These are phyloP conservation scores for Branchellion lobata DNA, from an alignment of 2,888 invertebrate genomes.

Conservation along the genomic window DNA sequence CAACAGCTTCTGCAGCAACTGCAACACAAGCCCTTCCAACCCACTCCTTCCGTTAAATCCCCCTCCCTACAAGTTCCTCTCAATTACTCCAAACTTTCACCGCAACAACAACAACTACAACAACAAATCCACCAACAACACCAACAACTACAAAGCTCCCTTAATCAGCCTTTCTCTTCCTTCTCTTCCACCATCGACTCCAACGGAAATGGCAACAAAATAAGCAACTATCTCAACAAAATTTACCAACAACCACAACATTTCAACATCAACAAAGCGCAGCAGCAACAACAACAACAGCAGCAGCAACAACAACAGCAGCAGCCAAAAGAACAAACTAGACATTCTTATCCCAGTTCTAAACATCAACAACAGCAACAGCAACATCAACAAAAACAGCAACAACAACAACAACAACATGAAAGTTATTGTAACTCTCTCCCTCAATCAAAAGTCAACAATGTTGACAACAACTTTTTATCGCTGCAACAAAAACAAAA, in stretches of 20 bases:
- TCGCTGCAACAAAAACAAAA: neutral
- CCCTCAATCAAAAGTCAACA: neutral
- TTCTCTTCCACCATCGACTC: no score
- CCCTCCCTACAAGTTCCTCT: neutral
- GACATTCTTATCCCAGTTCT: neutral
- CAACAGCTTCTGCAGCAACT: neutral
- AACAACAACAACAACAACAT: neutral
- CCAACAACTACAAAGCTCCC: constrained; percentile 8
- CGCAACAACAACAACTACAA: constrained; percentile 1
- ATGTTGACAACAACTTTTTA: neutral
- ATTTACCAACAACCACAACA: no score
- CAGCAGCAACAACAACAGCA: no score
- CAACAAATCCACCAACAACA: constrained; percentile 14
- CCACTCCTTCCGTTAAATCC: neutral
- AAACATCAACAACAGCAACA: neutral
- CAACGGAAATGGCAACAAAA: no score
- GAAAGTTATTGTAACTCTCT: neutral
- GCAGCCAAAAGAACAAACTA: neutral
- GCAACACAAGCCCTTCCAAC: neutral
- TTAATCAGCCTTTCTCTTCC: neutral
- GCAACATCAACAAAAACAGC: no score
- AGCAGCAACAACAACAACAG: neutral
- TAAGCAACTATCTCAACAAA: no score
- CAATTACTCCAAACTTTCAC: neutral
- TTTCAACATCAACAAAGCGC: no score